Conservation (phyloP, 2,797 vertebrate species). For the Darevskia mixta region DNA sequence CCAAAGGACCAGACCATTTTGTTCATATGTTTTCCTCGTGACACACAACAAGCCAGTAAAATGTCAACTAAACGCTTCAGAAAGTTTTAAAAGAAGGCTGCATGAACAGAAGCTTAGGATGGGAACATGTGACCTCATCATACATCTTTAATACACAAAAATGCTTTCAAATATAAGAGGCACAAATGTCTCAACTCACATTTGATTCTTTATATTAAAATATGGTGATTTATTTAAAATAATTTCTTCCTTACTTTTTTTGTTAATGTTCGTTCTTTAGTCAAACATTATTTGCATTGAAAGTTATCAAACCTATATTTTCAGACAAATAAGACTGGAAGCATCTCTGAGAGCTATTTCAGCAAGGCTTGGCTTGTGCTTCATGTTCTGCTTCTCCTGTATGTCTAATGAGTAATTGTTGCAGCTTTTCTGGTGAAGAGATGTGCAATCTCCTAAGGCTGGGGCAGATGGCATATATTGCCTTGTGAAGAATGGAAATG, state of each 20-base stretch:
- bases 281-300: neutral
- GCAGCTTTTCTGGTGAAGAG: neutral
- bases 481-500: neutral
- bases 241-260: neutral
- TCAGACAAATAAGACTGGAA: neutral
- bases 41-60: slow-evolving; percentile 41
- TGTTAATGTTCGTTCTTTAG: neutral
- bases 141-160: slow-evolving; percentile 2
- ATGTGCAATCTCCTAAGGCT: neutral
- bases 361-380: neutral
- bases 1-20: neutral
- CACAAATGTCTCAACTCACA: neutral
- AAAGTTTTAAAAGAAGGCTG: slow-evolving; percentile 13
- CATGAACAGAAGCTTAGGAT: neutral
- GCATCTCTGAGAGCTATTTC: neutral
- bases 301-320: neutral
- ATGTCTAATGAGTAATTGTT: too few relatives aligned
- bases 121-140: neutral
- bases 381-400: neutral
- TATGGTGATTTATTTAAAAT: neutral
- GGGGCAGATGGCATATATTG: neutral
- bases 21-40: slow-evolving; percentile 15
- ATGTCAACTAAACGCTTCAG: slow-evolving; percentile 63
- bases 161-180: neutral
- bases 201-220: neutral